A percentile compares a stretch with the other conserved stretches of the same genome.
Evolutionary conservation across 2,113 vertebrate species (phyloP).

Genomic region (Megaceryle torquata): DNA sequence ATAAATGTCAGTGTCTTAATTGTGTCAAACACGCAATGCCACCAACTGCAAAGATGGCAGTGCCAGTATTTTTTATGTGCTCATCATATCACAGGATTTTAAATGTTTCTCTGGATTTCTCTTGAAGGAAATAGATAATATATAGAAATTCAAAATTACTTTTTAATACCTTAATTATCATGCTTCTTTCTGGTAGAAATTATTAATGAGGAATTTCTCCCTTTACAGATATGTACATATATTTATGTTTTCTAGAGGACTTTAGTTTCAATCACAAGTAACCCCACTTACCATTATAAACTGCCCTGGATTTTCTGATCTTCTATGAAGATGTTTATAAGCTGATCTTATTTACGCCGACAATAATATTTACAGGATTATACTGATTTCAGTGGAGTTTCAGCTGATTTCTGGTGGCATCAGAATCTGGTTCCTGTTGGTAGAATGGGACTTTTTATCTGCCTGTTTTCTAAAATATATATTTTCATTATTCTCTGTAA

Average conservation of each 20-base stretch:
- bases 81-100: not conserved
- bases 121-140: not conserved
- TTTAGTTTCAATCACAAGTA: not conserved
- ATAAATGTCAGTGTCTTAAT: constrained; percentile 23
- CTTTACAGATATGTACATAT: not conserved
- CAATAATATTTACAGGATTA: not conserved
- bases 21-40: constrained; percentile 15
- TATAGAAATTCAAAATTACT: not conserved
- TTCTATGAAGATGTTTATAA: not conserved
- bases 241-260: not conserved
- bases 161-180: not conserved
- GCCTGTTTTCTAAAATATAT: not conserved
- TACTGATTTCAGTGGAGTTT: not conserved
- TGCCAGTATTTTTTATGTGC: constrained; percentile 2
- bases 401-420: not conserved
- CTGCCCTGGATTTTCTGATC: not conserved
- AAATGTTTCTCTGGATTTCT: not conserved
- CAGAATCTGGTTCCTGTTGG: not conserved
- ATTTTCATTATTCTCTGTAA: not conserved
- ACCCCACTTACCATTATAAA: not conserved
- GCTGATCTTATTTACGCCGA: not conserved
- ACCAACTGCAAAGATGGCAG: not conserved
- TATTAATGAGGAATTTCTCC: not conserved
- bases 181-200: not conserved
- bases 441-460: not conserved